phyloP scores from a whole-genome alignment of 2,888 invertebrate genomes.

The Cremastobaeus sp. region DNA sequence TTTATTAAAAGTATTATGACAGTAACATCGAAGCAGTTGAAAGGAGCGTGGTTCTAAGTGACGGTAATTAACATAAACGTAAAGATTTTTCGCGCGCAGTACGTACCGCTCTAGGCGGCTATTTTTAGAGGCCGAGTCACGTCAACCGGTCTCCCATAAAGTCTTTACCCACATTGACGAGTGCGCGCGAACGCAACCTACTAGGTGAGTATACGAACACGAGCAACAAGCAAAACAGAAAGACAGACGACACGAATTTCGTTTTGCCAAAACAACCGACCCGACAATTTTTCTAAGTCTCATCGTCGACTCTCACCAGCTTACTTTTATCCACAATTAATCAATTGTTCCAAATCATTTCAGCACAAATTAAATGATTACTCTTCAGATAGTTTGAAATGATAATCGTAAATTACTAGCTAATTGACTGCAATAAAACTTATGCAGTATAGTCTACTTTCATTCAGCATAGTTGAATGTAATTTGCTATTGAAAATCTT shows the following conservation, averaged over 20 bases:
- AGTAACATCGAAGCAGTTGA: conserved; percentile 63
- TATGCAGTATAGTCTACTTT: conserved; percentile 51
- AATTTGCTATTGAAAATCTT: conserved; percentile 54
- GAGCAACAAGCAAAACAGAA: too few relatives aligned
- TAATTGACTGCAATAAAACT: too few relatives aligned
- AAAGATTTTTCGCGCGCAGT: conserved; percentile 68
- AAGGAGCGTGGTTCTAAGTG: conserved; percentile 69
- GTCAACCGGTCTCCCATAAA: conserved; percentile 70
- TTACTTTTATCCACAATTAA: too few relatives aligned
- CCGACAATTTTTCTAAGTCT: too few relatives aligned
- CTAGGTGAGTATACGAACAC: conserved; percentile 58
- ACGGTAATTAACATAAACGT: conserved; percentile 73
- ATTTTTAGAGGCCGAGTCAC: conserved; percentile 76
- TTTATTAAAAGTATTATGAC: conserved; percentile 56
- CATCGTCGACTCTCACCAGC: too few relatives aligned
- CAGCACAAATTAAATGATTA: too few relatives aligned
- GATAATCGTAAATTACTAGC: too few relatives aligned
- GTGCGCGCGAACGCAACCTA: conserved; percentile 39
- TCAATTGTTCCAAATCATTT: too few relatives aligned
- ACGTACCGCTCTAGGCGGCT: conserved; percentile 65
- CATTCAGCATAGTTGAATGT: conserved; percentile 48
- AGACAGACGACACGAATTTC: conserved; percentile 65
- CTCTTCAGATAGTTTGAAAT: too few relatives aligned
- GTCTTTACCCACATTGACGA: conserved; percentile 62
- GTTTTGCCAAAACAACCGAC: conserved; percentile 67